A percentile compares a stretch with the other conserved stretches of the same genome.
Conservation (phyloP, 1,140 invertebrate genomes). For the Schlechtendalia chinensis region DNA sequence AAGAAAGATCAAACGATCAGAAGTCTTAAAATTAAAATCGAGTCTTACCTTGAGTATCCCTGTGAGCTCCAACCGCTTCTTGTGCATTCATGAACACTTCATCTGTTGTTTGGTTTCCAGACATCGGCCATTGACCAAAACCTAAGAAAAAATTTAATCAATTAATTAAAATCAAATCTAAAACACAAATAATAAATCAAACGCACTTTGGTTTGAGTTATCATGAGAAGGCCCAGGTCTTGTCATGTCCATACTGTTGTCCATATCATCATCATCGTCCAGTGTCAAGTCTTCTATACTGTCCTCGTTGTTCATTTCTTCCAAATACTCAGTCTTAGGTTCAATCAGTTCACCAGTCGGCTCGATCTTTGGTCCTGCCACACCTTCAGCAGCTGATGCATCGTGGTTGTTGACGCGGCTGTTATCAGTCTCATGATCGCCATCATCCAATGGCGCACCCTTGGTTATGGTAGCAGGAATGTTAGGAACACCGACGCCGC, state of each 20-base stretch:
- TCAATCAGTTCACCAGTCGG: slow-evolving; percentile 56
- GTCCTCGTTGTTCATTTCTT: slow-evolving; percentile 68
- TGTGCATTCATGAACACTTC: slow-evolving; percentile 71
- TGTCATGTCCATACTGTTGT: slow-evolving; percentile 57
- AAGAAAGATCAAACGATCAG: background rate
- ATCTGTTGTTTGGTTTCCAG: slow-evolving; percentile 60
- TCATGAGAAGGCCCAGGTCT: slow-evolving; percentile 60
- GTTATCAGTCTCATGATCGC: slow-evolving; percentile 49
- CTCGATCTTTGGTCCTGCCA: slow-evolving; percentile 53
- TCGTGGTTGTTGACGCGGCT: slow-evolving; percentile 50
- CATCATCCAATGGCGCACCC: slow-evolving; percentile 48
- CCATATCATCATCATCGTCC: slow-evolving; percentile 73
- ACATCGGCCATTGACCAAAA: slow-evolving; percentile 65
- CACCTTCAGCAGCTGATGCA: slow-evolving; percentile 44
- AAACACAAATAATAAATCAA: background rate
- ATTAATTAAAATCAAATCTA: background rate
- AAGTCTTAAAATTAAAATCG: slow-evolving; percentile 10
- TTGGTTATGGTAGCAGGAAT: slow-evolving; percentile 53
- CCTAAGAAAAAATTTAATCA: slow-evolving; percentile 56
- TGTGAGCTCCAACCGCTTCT: slow-evolving; percentile 67
- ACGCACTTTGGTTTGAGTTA: slow-evolving; percentile 60
- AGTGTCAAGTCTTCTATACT: slow-evolving; percentile 79
- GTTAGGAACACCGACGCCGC: slow-evolving; percentile 53
- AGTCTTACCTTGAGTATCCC: slow-evolving; percentile 74
- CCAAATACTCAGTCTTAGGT: slow-evolving; percentile 74